Conservation (phyloP, 2,113 vertebrate genomes). For the Marcusenius ussheri region DNA sequence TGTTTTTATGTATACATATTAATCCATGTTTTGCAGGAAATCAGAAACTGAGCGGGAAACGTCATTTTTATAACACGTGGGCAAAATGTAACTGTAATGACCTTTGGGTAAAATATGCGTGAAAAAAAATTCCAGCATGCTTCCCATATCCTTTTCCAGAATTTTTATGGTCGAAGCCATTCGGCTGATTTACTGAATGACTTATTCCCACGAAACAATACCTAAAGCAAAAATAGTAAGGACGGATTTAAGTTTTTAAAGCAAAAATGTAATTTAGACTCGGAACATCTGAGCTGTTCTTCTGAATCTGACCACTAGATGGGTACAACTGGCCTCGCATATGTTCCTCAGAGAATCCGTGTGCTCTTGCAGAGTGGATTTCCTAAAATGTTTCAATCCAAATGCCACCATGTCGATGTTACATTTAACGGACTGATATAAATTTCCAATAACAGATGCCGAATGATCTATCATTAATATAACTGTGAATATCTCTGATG, state of each 20-base stretch:
- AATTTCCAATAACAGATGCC: not conserved
- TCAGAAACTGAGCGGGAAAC: not conserved
- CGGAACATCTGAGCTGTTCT: not conserved
- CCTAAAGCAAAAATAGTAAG: not conserved
- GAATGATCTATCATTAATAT: not conserved
- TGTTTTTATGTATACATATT: not conserved
- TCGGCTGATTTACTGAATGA: not conserved
- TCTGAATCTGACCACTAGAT: constrained; percentile 29
- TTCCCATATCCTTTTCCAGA: not conserved
- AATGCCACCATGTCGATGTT: not conserved
- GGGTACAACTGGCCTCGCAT: constrained; percentile 19
- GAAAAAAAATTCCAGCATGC: not conserved
- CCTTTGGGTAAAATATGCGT: not conserved
- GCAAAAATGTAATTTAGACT: not conserved
- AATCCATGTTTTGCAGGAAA: not conserved
- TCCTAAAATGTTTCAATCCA: not conserved
- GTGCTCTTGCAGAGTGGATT: not conserved
- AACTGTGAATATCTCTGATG: not conserved
- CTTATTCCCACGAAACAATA: not conserved
- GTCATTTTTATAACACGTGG: not conserved
- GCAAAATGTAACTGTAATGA: not conserved
- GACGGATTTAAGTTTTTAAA: not conserved
- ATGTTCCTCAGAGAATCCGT: not conserved
- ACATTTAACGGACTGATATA: not conserved
- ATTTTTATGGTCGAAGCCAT: not conserved